Evolutionary conservation across 2,888 invertebrate species (phyloP).

Genomic region (Tachina lurida): DNA sequence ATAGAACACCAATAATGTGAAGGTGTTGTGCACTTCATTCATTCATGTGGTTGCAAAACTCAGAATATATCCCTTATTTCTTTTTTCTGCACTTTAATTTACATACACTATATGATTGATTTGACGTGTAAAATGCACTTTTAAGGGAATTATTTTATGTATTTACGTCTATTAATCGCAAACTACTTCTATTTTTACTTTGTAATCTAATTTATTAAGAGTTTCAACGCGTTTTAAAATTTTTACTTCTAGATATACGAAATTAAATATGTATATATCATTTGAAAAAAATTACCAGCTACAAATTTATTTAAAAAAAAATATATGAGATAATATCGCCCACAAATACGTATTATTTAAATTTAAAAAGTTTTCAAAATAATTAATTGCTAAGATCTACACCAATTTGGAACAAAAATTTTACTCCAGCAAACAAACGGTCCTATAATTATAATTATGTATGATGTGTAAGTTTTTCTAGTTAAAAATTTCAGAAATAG

Average conservation of each 20-base stretch:
- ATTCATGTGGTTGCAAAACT: neutral
- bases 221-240: neutral
- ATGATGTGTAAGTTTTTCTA: too few species aligned
- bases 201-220: constrained; percentile 6
- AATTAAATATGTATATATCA: too few species aligned
- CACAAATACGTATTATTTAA: too few species aligned
- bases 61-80: neutral
- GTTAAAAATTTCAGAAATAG: too few species aligned
- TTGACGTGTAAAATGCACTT: neutral
- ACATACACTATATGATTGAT: neutral
- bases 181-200: constrained; percentile 3
- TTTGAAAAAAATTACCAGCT: neutral
- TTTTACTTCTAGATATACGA: neutral
- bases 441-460: too few species aligned
- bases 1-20: neutral
- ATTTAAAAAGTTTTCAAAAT: too few species aligned
- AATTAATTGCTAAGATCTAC: too few species aligned
- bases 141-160: neutral
- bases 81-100: neutral
- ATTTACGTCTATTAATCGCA: neutral
- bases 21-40: neutral
- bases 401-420: too few species aligned
- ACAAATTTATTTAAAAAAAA: neutral
- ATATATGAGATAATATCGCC: too few species aligned
- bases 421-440: too few species aligned